phyloP scores from a whole-genome alignment of 2,113 vertebrate genomes.

The Dolichallabes microphthalmus region DNA sequence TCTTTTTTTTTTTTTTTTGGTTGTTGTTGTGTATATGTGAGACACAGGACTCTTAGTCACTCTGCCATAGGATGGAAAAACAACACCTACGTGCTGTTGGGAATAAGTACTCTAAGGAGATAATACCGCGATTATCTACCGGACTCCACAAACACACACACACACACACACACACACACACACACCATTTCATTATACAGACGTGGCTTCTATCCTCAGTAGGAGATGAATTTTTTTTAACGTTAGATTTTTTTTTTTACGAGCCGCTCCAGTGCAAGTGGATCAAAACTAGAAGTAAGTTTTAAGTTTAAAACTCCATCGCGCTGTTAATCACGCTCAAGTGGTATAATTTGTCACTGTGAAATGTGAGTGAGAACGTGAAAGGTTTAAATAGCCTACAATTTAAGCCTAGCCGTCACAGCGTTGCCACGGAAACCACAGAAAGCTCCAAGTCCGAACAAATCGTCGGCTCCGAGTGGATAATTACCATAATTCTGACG shows the following conservation, averaged over 20 bases:
- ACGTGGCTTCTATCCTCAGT: background rate
- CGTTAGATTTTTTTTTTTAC: background rate
- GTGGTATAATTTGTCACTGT: background rate
- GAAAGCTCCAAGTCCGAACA: background rate
- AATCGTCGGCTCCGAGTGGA: background rate
- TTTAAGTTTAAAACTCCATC: background rate
- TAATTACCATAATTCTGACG: background rate
- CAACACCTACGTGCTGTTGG: background rate
- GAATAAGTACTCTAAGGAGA: background rate
- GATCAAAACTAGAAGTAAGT: background rate
- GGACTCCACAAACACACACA: background rate
- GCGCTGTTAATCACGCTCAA: background rate
- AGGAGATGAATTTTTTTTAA: background rate
- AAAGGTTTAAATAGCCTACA: background rate
- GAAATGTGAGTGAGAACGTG: background rate
- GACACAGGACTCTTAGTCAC: background rate
- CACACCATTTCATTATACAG: background rate
- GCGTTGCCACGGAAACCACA: slow-evolving; percentile 1
- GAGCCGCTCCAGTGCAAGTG: background rate
- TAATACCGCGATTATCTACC: background rate
- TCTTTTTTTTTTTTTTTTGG: background rate
- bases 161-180: background rate
- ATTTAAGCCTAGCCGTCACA: background rate
- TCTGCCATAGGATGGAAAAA: background rate
- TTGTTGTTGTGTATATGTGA: background rate